phyloP scores from a whole-genome alignment of 2,113 vertebrate genomes.

The Lethenteron camtschaticum region DNA sequence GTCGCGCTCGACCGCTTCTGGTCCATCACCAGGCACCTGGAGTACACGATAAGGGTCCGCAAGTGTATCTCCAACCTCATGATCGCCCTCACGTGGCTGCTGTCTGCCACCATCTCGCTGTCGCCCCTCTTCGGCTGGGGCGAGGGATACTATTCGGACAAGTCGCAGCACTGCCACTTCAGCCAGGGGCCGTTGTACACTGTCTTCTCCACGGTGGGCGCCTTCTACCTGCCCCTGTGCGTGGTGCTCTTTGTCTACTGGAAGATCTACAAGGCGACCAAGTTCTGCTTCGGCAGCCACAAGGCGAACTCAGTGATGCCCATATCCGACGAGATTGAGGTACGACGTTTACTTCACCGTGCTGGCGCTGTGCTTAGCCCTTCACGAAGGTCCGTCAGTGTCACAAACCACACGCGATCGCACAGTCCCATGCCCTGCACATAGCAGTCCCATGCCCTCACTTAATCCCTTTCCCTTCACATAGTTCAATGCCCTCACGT shows the following conservation, averaged over 20 bases:
- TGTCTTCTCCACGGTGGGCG: conserved; percentile 16
- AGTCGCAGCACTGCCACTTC: conserved; percentile 12
- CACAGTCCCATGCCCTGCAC: too few species aligned
- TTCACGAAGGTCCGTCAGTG: too few species aligned
- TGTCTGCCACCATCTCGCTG: conserved; percentile 12
- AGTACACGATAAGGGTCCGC: conserved; percentile 12
- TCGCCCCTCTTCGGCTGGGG: conserved; percentile 15
- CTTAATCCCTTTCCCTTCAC: too few species aligned
- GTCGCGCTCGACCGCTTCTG: conserved; percentile 15
- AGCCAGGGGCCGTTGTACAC: conserved; percentile 15
- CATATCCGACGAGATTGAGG: conserved; percentile 4
- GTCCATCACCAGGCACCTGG: conserved; percentile 13
- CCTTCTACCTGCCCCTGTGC: conserved; percentile 13
- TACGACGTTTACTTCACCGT: conserved; percentile 4
- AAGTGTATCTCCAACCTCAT: conserved; percentile 10
- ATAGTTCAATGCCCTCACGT: too few species aligned
- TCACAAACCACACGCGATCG: too few species aligned
- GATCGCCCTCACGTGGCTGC: conserved; percentile 15
- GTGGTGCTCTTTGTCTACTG: conserved; percentile 16
- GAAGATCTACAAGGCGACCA: conserved; percentile 15
- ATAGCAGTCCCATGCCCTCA: too few species aligned
- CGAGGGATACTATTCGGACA: conserved; percentile 10
- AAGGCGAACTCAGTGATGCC: conserved; percentile 7
- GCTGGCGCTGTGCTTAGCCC: too few species aligned
- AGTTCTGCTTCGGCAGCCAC: conserved; percentile 9